Evolutionary conservation across 2,888 invertebrate genomes (phyloP), one percentile per base, ranked within the genome.

Genomic region (Branchinecta sandiegonensis): DNA sequence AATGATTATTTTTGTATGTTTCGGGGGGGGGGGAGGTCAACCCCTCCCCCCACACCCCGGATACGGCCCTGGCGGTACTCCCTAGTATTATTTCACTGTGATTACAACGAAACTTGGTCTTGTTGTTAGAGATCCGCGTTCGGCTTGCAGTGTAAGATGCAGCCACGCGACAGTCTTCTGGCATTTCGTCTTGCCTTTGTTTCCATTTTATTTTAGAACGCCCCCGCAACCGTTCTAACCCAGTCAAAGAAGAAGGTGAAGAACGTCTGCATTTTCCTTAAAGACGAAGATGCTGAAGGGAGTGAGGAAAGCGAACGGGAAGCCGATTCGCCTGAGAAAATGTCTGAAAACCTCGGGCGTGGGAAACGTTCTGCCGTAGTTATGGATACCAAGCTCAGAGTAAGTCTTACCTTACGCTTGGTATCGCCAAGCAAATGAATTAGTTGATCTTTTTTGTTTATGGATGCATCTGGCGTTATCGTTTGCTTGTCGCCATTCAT

Each of bases 191-290:
- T 37, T 37, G 5, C 4, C 5, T 37, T 37, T 37, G 6, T 37
- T 37, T 37, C 37, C 23, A 23, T 37, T 37, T 6, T 6, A 37
- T 6, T 72, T 47, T 72, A 87, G 77, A 83, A 81, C 17, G 83
- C 86, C 68, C 87, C 94, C 0, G 93, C 94, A 0, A 85, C 87
- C 11, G 81, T 94, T 12, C 83, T 97, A 72, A 96, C 97, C 6
- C 87, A 87, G 69, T 90, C 90, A 0, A 96, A 95, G 78, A 96
- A 96, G 80, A 92, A 91, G 76, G 85, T 95, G 8, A 96, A 95
- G 77, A 94, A 94, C 76, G 86, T 96, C 71, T 94, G 94, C 10
- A 94, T 97, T 73, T 94, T 94, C 78, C 83, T 96, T 46, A 94
- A 94, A 78, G 92, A 90, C 73, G 90, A 89, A 66, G 89, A 89